phyloP scores from a whole-genome alignment of 2,113 vertebrate species.

The Toxotes chatareus region DNA sequence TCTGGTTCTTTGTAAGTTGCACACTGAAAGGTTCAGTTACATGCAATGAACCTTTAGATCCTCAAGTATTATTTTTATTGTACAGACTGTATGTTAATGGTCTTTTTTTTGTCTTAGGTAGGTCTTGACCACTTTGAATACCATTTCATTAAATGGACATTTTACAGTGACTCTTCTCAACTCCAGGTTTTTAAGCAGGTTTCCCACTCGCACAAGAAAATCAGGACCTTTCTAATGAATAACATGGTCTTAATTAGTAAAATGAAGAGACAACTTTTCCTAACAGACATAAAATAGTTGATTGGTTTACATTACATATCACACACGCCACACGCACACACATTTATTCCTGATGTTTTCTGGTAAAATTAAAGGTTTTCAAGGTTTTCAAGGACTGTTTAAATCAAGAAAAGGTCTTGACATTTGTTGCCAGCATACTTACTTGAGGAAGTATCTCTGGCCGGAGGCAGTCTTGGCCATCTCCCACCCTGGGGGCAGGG shows the following conservation, averaged over 20 bases:
- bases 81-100: neutral
- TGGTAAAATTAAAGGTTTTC: neutral
- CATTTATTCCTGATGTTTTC: neutral
- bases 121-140: neutral
- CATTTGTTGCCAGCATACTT: constrained; percentile 78
- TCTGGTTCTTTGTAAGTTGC: neutral
- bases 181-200: neutral
- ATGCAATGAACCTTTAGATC: neutral
- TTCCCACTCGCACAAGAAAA: neutral
- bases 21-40: neutral
- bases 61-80: neutral
- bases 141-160: neutral
- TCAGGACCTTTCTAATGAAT: neutral
- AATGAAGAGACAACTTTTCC: neutral
- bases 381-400: neutral
- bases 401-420: neutral
- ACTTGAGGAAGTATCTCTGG: constrained; percentile 99
- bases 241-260: neutral
- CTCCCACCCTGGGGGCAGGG: constrained; percentile 96
- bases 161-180: neutral
- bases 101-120: neutral
- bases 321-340: neutral
- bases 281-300: neutral
- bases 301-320: neutral
- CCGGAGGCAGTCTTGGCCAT: constrained; percentile 98